A percentile compares a stretch with the other conserved stretches of the same genome.
Conservation (phyloP, 2,113 vertebrate species). For the Corythornis cristatus region DNA sequence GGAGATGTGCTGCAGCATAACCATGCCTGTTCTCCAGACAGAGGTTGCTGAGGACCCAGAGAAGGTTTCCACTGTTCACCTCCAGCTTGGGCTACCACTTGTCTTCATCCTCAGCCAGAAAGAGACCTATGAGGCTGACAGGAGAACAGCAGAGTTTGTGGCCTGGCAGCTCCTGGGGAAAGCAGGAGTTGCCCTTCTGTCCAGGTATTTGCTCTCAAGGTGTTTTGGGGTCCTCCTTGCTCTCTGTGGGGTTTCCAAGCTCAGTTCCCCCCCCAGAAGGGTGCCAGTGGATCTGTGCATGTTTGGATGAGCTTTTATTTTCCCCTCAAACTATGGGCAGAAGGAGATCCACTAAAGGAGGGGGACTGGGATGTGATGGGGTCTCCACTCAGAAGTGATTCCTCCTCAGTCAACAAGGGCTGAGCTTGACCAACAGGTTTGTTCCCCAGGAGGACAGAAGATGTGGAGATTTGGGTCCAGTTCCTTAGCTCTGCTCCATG, state of each 20-base stretch:
- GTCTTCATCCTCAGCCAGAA: slow-evolving; percentile 88
- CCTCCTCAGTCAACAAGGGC: neutral
- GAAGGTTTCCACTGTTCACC: slow-evolving; percentile 79
- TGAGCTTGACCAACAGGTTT: neutral
- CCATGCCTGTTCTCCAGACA: slow-evolving; percentile 70
- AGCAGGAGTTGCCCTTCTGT: slow-evolving; percentile 85
- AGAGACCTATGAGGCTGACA: slow-evolving; percentile 82
- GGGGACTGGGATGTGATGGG: neutral
- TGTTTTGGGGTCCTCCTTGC: neutral
- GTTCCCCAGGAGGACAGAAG: neutral
- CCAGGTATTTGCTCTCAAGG: slow-evolving; percentile 77
- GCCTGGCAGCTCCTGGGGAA: slow-evolving; percentile 89
- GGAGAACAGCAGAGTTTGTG: slow-evolving; percentile 80
- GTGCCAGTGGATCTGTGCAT: neutral
- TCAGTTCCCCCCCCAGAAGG: fast-evolving
- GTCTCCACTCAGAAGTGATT: neutral
- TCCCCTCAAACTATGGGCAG: neutral
- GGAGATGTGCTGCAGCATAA: neutral
- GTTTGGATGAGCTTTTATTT: neutral
- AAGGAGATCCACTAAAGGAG: neutral
- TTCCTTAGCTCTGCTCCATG: neutral
- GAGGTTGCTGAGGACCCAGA: slow-evolving; percentile 86
- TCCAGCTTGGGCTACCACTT: slow-evolving; percentile 86
- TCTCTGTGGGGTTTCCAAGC: neutral
- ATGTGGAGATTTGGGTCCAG: neutral